phyloP scores from a whole-genome alignment of 2,797 vertebrate species.

The Pipistrellus nathusii region DNA sequence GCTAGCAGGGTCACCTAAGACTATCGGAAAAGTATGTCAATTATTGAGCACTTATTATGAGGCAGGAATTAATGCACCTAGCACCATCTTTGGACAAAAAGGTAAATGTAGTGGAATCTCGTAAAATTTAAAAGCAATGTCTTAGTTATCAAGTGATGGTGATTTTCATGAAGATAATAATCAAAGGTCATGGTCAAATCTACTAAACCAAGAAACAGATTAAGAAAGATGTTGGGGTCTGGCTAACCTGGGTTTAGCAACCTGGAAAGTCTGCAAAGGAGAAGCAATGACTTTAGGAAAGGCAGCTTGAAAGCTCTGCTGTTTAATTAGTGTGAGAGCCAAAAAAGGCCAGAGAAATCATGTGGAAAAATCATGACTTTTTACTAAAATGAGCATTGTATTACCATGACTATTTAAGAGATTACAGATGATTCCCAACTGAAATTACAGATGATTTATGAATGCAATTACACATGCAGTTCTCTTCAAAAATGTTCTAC shows the following conservation, averaged over 20 bases:
- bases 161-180: background rate
- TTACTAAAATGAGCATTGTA: background rate
- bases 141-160: background rate
- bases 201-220: background rate
- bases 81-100: background rate
- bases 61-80: background rate
- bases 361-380: constrained; percentile 5
- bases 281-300: background rate
- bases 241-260: background rate
- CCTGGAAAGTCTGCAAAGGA: background rate
- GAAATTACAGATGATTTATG: background rate
- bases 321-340: background rate
- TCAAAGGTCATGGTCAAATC: background rate
- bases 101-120: background rate
- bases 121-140: background rate
- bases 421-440: background rate
- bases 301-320: background rate
- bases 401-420: background rate
- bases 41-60: background rate
- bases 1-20: too few relatives aligned
- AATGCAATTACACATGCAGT: background rate
- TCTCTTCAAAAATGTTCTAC: background rate
- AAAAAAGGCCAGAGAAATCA: background rate
- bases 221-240: background rate
- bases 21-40: background rate